Conservation (phyloP, 1,140 invertebrate species). For the Aphelinus certus region DNA sequence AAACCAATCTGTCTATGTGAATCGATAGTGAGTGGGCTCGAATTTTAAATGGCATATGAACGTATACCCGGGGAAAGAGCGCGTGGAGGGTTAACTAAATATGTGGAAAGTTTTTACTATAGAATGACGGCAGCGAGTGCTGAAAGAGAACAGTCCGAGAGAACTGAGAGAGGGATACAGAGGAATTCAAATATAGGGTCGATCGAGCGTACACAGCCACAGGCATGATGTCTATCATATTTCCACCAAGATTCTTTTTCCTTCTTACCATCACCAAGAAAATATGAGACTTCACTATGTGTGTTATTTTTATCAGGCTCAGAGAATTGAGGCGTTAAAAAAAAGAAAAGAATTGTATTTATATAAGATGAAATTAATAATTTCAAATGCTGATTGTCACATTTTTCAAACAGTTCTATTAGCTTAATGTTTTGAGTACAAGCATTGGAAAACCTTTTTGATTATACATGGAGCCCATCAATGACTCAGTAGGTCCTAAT, state of each 20-base stretch:
- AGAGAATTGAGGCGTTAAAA: no score
- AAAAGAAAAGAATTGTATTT: no score
- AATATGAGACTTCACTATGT: no score
- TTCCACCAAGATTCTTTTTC: neutral
- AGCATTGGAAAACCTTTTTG: no score
- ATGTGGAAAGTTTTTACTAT: conserved; percentile 45
- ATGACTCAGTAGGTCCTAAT: no score
- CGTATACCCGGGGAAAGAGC: conserved; percentile 32
- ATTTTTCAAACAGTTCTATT: no score
- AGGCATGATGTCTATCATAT: conserved; percentile 4
- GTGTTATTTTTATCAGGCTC: no score
- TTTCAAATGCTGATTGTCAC: no score
- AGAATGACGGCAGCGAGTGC: neutral
- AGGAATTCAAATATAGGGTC: conserved; percentile 42
- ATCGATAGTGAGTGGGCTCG: no score
- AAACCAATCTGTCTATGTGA: neutral
- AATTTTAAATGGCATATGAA: neutral
- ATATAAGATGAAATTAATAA: no score
- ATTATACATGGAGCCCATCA: no score
- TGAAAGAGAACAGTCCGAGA: conserved; percentile 18
- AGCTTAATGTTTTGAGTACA: no score
- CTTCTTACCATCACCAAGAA: neutral
- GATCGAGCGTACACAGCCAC: conserved; percentile 2
- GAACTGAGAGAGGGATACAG: neutral
- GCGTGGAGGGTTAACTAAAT: conserved; percentile 45